Evolutionary conservation across 37 sponge, comb jelly and placozoan genomes (phyloP), one percentile per base, ranked within the genome.

Genomic region (Ianthella basta): DNA sequence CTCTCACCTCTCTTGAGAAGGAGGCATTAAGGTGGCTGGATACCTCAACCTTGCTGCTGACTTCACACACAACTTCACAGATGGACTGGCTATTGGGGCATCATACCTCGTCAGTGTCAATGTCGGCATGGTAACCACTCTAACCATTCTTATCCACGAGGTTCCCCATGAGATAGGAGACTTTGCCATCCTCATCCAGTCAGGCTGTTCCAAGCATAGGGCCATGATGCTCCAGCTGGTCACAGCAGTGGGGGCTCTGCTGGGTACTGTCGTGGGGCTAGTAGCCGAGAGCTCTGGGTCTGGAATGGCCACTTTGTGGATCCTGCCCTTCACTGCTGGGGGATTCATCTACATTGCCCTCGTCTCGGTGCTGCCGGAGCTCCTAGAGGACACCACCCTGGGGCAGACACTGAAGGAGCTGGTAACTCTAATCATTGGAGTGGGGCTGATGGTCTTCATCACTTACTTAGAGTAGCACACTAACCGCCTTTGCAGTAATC

Each of bases 141-240:
- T 96, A 73, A 96, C 97, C 39, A 94, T 98, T 55, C 87, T 98
- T 16, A 75, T 98, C 15, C 98, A 98, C 75, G 98, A 98, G 54
- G 84, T 98, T 18, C 98, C 98, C 21, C 98, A 98, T 70, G 98
- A 98, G 86, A 91, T 98, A 25, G 98, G 98, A 35, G 98, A 98
- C 84, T 98, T 98, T 92, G 98, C 98, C 27, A 98, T 98, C 82
- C 95, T 98, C 2, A 73, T 98, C 29, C 98, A 96, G 72, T 96
- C 96, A 0, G 98, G 98, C 20, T 94, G 78, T 86, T 72, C 96
- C 75, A 96, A 96, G 73, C 75, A 80, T 37, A 87, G 72, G 63
- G 98, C 96, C 50, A 98, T 96, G 94, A n/a, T 86, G 20, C 84
- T 98, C n/a, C 98, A 98, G 82, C 85, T 98, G 55, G 79, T 82